phyloP scores from a whole-genome alignment of 2,888 invertebrate species.

The Stenolophus ochropezus region DNA sequence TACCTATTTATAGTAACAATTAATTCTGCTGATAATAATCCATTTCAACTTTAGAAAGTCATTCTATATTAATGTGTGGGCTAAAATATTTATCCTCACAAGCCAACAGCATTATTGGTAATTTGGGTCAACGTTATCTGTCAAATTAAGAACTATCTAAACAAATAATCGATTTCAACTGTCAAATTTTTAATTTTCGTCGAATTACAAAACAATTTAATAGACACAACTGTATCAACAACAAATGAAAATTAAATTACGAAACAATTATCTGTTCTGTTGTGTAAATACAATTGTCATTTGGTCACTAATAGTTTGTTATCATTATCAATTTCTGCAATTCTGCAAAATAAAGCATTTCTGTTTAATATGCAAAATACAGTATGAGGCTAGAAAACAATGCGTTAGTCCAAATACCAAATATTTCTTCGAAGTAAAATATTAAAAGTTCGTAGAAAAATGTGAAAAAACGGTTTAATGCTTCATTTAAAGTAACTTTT shows the following conservation, averaged over 20 bases:
- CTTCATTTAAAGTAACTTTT: too few relatives aligned
- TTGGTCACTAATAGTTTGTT: conserved; percentile 13
- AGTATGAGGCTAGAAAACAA: too few relatives aligned
- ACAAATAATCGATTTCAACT: not conserved
- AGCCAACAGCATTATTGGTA: not conserved
- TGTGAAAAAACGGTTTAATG: too few relatives aligned
- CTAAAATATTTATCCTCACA: not conserved
- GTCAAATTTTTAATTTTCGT: not conserved
- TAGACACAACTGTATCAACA: not conserved
- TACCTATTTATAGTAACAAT: not conserved
- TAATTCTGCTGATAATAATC: not conserved
- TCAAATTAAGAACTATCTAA: not conserved
- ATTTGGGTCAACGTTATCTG: not conserved
- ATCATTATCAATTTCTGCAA: not conserved
- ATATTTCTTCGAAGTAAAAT: too few relatives aligned
- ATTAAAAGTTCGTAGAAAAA: too few relatives aligned
- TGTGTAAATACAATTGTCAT: not conserved
- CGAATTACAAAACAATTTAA: not conserved
- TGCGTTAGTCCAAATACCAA: too few relatives aligned
- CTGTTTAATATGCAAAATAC: too few relatives aligned
- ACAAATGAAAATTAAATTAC: conserved; percentile 22
- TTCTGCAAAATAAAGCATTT: too few relatives aligned
- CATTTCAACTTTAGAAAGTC: not conserved
- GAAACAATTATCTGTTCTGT: not conserved
- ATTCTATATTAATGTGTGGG: not conserved